Base-by-base conservation (phyloP, 2,888 invertebrate species). In the Dromius quadrimaculatus region DNA sequence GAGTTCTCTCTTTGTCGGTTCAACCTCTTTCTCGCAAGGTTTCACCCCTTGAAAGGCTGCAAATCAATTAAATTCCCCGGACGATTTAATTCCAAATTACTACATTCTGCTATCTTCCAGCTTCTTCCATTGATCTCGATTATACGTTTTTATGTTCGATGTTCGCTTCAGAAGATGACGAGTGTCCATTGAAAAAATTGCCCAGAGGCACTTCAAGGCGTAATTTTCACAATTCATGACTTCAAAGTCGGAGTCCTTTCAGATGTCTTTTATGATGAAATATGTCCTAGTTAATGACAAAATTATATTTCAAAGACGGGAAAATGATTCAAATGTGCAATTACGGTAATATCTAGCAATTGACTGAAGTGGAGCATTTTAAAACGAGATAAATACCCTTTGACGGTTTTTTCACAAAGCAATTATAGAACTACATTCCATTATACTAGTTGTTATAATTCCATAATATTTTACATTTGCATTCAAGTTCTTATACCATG, bases 1-100 rank as follows among this genome's bases (percentile, higher is more conserved):
- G n/a, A n/a, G n/a, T n/a, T n/a, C n/a, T n/a, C n/a, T n/a, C n/a
- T n/a, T n/a, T n/a, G n/a, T n/a, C n/a, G n/a, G n/a, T n/a, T n/a
- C n/a, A n/a, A n/a, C n/a, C n/a, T 50, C 47, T 11, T 19, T 23
- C 20, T 47, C 50, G 50, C 50, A 23, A 11, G 50, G 20, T 13
- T 28, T 19, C 23, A 36, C 36, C 43, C 41, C 11, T 43, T 34
- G 23, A n/a, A 28, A 23, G 11, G 59, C 61, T 36, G 43, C 62
- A 63, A 63, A 63, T 63, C 62, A 63, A 63, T 63, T 63, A 43
- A 63, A 63, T 63, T 43, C 43, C 28, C 62, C 43, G 41, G 43
- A 63, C 62, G 62, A 63, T 63, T 63, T 63, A 20, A 43, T 63
- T 63, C 43, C 23, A 28, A 63, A 43, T 63, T 43, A 63, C 62